phyloP scores from a whole-genome alignment of 2,888 invertebrate species.

The Sericinus montela region DNA sequence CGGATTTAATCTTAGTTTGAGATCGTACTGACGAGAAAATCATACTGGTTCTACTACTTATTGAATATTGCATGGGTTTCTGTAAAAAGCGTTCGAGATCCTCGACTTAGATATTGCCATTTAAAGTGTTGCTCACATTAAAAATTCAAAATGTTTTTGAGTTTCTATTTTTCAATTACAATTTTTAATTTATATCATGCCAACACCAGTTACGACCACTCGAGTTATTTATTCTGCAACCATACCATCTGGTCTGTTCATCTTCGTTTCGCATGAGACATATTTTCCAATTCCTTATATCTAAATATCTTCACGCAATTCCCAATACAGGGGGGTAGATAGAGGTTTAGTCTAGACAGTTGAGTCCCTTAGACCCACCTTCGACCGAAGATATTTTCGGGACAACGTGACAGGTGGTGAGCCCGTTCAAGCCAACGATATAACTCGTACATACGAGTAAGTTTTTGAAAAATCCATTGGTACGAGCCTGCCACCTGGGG shows the following conservation, averaged over 20 bases:
- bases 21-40: conserved; percentile 38
- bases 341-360: no score
- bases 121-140: conserved; percentile 23
- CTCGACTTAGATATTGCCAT: conserved; percentile 32
- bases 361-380: no score
- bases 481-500: no score
- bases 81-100: conserved; percentile 33
- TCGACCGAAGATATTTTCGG: no score
- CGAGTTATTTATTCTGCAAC: conserved; percentile 18
- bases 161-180: conserved; percentile 17
- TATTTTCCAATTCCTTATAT: no score
- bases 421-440: no score
- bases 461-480: no score
- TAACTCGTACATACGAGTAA: no score
- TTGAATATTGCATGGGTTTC: conserved; percentile 35
- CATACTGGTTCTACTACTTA: conserved; percentile 30
- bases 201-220: conserved; percentile 22
- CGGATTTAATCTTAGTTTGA: conserved; percentile 30
- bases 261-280: no score
- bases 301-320: no score
- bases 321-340: no score
- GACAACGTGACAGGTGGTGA: no score
- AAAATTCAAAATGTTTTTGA: conserved; percentile 22
- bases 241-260: conserved; percentile 19
- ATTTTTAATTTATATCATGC: conserved; percentile 22